Evolutionary conservation across 2,888 invertebrate genomes (phyloP).

Genomic region (Megalurothrips usitatus): DNA sequence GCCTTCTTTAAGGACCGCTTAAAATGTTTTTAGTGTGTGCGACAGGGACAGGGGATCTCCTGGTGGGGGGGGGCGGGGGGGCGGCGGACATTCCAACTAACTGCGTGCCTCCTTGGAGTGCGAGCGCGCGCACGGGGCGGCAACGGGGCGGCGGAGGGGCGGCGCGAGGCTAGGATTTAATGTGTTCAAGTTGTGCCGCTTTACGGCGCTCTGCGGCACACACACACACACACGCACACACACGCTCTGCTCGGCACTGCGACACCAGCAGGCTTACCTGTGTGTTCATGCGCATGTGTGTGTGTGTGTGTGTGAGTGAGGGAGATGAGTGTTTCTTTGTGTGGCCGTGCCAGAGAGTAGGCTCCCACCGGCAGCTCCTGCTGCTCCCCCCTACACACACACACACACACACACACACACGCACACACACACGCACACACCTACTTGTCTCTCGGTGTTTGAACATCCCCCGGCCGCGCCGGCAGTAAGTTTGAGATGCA

Average conservation of each 20-base stretch:
- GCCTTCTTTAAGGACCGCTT: conserved; percentile 22
- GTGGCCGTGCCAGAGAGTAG: too few species aligned
- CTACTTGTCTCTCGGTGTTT: too few species aligned
- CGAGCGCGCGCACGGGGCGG: not conserved
- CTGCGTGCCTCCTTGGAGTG: not conserved
- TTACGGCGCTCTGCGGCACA: not conserved
- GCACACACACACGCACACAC: too few species aligned
- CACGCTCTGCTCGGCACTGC: not conserved
- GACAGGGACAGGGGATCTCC: not conserved
- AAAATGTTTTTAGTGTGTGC: conserved; percentile 25
- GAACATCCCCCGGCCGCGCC: too few species aligned
- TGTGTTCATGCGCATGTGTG: not conserved
- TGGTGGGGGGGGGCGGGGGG: not conserved
- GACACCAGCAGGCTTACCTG: not conserved
- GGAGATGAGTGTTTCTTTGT: too few species aligned
- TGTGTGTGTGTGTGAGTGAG: not conserved
- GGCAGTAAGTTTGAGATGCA: too few species aligned
- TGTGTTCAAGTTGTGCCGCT: conserved; percentile 15
- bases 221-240: not conserved
- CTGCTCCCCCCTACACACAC: too few species aligned
- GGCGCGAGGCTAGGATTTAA: not conserved
- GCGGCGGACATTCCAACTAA: not conserved
- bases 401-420: too few species aligned
- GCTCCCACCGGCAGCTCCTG: too few species aligned
- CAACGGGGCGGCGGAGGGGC: not conserved